Base-by-base conservation (phyloP, 2,797 vertebrate genomes). In the Amblyopsis hoosieri region DNA sequence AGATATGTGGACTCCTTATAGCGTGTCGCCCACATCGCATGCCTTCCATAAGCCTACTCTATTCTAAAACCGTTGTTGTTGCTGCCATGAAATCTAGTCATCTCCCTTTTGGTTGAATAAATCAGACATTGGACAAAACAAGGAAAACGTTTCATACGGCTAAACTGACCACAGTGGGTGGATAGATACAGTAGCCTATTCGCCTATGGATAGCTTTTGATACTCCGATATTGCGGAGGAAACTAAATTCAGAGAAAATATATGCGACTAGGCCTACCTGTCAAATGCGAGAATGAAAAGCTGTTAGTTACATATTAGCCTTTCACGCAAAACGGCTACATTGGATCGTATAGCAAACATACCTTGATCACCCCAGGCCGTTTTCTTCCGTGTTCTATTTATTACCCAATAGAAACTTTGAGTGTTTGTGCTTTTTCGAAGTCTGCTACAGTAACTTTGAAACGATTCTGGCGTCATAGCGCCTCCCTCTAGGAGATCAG, bases 401-500 rank as follows among this genome's bases (percentile, higher is more conserved):
- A 58, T 50, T 31, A 9, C 52, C 50, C 49, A 33, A 1, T 49
- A 51, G 50, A 55, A 55, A 47, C 45, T 13, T 1, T 2, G 50
- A 53, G 2, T 66, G 15, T 12, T 11, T 15, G 54, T 14, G 47
- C 33, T 10, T 59, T 66, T 60, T 64, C 51, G 0, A 15, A 37
- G 66, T 48, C 3, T 29, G 23, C 23, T 29, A 58, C 62, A 57
- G 67, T 74, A 69, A 72, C 55, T 75, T 62, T 76, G 64, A 70
- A 67, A 62, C 54, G 12, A 47, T 19, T 68, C 42, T 12, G 45
- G 59, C 63, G 72, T 62, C 13, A 1, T 6, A 12, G 80, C 82
- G 0, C 82, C 88, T 83, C 87, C 85, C 83, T 66, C 75, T 10
- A 14, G 56, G 49, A 66, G 53, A 74, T 56, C 48, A 0, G 64